Base-by-base conservation (phyloP, 2,888 invertebrate genomes). In the Pterostichus madidus region DNA sequence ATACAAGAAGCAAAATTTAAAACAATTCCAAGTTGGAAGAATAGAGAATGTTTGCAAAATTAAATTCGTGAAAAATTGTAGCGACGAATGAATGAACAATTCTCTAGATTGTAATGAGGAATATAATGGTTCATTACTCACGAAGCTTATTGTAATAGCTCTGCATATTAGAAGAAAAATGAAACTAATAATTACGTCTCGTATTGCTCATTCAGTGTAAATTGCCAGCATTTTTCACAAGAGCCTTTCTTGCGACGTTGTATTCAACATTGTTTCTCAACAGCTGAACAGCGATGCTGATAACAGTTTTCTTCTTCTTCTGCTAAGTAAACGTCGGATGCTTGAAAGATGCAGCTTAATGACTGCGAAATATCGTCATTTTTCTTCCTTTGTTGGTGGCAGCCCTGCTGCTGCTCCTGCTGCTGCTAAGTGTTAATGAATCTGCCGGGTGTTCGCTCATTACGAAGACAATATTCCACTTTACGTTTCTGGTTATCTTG, bases 281-380 rank as follows among this genome's bases (percentile, higher is more conserved):
- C 24, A 24, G 39, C 8, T 15, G 68, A 17, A 10, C 56, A 44
- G 15, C 39, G 11, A 46, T 24, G 31, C 31, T 52, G 52, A 75
- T 56, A 53, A 17, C 11, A 32, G 15, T 24, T 3, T 24, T 24
- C 24, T 24, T 24, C 24, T 24, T 24, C 24, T 2, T n/a, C 2
- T 15, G 11, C 39, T 44, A 68, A 76, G 53, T 52, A 32, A 76
- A 56, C 24, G 46, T 53, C 32, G 35, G 56, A 13, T 44, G 17
- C 5, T 35, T 35, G 39, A 68, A 52, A 64, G 61, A 79, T 79
- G 79, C 61, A 59, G 79, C 79, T 79, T 64, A 79, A 79, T 61
- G 64, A 79, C 61, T 79, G 61, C 64, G 59, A 79, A 79, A 79
- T 79, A 79, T 46, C 64, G 53, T 79, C 79, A 79, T 79, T 76